A percentile compares a stretch with the other conserved stretches of the same genome.
Evolutionary conservation across 2,888 invertebrate genomes (phyloP).

Genomic region (Fragum whitleyi): DNA sequence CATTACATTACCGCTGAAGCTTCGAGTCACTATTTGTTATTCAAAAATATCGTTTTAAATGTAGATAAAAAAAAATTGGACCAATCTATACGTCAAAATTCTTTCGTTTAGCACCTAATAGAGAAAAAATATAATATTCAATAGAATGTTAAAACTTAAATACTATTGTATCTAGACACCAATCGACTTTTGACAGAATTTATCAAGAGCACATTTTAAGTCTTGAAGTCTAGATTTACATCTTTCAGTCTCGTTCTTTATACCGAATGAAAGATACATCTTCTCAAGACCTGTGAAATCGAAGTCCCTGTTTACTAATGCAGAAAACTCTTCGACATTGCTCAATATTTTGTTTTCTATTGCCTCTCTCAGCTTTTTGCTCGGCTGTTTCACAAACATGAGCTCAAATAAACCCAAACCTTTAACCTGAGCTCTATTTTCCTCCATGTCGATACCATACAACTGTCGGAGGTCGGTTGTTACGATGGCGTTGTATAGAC

Average conservation of each 20-base stretch:
- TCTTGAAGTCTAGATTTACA: constrained; percentile 29
- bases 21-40: too few relatives aligned
- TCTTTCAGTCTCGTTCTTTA: constrained; percentile 29
- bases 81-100: too few relatives aligned
- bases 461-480: constrained; percentile 30
- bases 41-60: too few relatives aligned
- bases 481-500: constrained; percentile 52
- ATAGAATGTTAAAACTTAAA: too few relatives aligned
- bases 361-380: constrained; percentile 18
- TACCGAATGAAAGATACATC: constrained; percentile 23
- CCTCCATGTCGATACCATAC: constrained; percentile 58
- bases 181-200: constrained; percentile 17
- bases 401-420: constrained; percentile 42
- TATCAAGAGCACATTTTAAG: constrained; percentile 2
- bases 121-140: too few relatives aligned
- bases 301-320: constrained; percentile 16
- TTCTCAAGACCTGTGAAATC: constrained; percentile 25
- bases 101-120: too few relatives aligned
- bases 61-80: too few relatives aligned
- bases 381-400: constrained; percentile 49
- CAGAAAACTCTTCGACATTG: constrained; percentile 21
- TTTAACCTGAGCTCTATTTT: constrained; percentile 43
- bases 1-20: too few relatives aligned
- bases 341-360: constrained; percentile 17
- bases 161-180: too few relatives aligned